Evolutionary conservation across 2,888 invertebrate species (phyloP).

Genomic region (Drosophila paracracens): DNA sequence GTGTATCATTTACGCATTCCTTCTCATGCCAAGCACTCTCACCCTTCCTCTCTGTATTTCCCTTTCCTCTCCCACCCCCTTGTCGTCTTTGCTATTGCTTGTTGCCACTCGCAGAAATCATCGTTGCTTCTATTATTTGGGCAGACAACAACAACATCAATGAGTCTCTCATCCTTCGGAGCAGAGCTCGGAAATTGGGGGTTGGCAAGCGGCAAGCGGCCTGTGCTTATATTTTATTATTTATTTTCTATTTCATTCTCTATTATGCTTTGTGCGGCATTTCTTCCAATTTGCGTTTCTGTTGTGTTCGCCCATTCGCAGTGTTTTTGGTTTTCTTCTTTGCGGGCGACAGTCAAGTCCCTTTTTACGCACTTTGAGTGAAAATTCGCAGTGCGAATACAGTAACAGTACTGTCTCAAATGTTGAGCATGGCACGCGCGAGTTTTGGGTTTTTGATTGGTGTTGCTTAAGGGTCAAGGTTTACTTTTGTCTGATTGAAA

Average conservation of each 20-base stretch:
- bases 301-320: conserved; percentile 68
- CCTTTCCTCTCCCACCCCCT: not conserved
- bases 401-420: conserved; percentile 43
- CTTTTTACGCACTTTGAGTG: conserved; percentile 27
- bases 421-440: conserved; percentile 1
- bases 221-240: conserved; percentile 73
- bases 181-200: conserved; percentile 37
- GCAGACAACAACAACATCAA: conserved; percentile 49
- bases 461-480: not conserved
- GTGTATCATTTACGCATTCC: conserved; percentile 57
- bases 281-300: conserved; percentile 46
- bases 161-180: conserved; percentile 27
- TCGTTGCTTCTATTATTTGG: conserved; percentile 68
- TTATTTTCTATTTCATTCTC: conserved; percentile 76
- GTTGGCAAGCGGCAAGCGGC: conserved; percentile 51
- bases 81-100: conserved; percentile 31
- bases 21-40: conserved; percentile 23
- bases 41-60: not conserved
- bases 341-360: conserved; percentile 16
- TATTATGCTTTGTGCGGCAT: conserved; percentile 65
- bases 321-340: conserved; percentile 22
- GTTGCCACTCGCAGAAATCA: conserved; percentile 66
- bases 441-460: not conserved
- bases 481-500: not conserved
- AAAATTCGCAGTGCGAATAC: conserved; percentile 19